Evolutionary conservation across 2,113 vertebrate species (phyloP).

Genomic region (Rattus rattus): DNA sequence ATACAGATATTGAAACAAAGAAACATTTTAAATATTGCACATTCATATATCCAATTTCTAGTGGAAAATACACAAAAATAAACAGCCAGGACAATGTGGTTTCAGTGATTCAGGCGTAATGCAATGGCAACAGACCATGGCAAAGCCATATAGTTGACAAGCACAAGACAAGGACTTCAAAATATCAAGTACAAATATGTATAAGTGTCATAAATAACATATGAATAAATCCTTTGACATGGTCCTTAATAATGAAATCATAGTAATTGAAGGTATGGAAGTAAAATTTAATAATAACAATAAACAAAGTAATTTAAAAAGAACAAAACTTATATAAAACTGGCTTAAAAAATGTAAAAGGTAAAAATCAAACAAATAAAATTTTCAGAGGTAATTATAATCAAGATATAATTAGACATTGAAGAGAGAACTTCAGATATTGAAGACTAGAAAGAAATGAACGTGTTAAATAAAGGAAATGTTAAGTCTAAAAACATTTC

Average conservation of each 20-base stretch:
- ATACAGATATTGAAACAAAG: background rate
- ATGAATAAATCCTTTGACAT: background rate
- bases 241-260: background rate
- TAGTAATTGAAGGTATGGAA: background rate
- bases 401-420: background rate
- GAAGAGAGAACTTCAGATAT: background rate
- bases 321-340: background rate
- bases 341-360: background rate
- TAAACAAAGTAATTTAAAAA: background rate
- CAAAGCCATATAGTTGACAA: background rate
- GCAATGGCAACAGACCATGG: background rate
- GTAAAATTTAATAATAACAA: background rate
- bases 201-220: background rate
- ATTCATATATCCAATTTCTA: background rate
- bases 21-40: background rate
- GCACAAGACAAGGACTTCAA: background rate
- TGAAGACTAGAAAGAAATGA: background rate
- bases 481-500: background rate
- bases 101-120: background rate
- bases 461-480: background rate
- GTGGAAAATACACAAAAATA: background rate
- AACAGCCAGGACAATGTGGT: background rate
- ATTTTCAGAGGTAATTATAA: background rate
- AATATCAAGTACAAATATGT: background rate
- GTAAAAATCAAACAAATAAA: background rate